Evolutionary conservation across 1,140 invertebrate genomes (phyloP).

Genomic region (Mizuhopecten yessoensis): DNA sequence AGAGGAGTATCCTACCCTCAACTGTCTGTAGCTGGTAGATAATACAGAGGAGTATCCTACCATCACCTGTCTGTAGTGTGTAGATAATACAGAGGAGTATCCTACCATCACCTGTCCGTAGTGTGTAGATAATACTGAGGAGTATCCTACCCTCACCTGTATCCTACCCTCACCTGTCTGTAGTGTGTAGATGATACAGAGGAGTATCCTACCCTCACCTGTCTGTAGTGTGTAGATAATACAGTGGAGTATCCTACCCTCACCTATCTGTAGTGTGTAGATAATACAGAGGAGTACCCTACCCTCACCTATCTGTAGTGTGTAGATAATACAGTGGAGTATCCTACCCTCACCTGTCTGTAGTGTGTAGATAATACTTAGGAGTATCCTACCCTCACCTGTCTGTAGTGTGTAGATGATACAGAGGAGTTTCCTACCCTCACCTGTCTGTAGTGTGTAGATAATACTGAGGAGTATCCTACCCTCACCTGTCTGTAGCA

Average conservation of each 20-base stretch:
- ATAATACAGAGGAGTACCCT: too few relatives aligned
- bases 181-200: background rate
- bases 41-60: too few relatives aligned
- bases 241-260: too few relatives aligned
- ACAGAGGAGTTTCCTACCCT: too few relatives aligned
- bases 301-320: background rate
- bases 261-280: background rate
- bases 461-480: too few relatives aligned
- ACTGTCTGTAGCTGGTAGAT: background rate
- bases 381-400: too few relatives aligned
- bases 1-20: too few relatives aligned
- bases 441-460: background rate
- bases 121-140: background rate
- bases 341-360: background rate
- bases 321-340: background rate
- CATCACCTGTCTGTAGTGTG: background rate
- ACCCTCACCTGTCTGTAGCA: background rate
- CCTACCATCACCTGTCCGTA: background rate
- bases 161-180: background rate
- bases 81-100: too few relatives aligned
- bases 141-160: too few relatives aligned
- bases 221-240: background rate
- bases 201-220: too few relatives aligned
- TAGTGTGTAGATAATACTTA: background rate
- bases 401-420: background rate